These are phyloP conservation scores for Lobophora halterata DNA, from an alignment of 2,888 invertebrate species.

Conservation along the genomic window DNA sequence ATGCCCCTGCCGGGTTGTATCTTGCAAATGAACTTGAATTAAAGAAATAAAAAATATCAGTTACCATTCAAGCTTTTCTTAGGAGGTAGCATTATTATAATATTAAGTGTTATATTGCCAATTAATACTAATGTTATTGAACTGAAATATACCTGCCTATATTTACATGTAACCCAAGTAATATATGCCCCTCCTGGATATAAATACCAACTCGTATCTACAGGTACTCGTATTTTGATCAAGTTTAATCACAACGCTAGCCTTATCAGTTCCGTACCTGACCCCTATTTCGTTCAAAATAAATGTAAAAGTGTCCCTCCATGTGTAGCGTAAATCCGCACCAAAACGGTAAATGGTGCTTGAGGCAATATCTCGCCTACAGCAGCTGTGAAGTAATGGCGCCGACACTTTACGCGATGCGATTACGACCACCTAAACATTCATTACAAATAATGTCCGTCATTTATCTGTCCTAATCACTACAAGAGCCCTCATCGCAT, in stretches of 20 bases:
- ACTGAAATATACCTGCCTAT: too few species aligned
- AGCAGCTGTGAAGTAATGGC: conserved; percentile 78
- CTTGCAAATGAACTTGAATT: too few species aligned
- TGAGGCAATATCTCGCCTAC: conserved; percentile 75
- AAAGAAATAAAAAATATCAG: too few species aligned
- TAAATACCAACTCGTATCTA: too few species aligned
- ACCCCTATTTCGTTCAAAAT: conserved; percentile 37
- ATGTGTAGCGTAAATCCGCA: conserved; percentile 60
- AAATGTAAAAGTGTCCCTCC: conserved; percentile 48
- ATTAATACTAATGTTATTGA: too few species aligned
- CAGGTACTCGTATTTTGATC: too few species aligned
- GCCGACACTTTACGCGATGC: conserved; percentile 78
- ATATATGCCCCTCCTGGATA: too few species aligned
- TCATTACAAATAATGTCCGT: conserved; percentile 80
- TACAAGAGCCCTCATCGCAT: conserved; percentile 55
- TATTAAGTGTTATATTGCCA: too few species aligned
- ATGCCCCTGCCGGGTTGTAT: too few species aligned
- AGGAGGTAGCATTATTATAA: conserved; percentile 3
- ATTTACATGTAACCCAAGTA: too few species aligned
- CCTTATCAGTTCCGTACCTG: conserved; percentile 26
- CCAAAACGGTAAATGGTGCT: conserved; percentile 66
- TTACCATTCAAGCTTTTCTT: too few species aligned
- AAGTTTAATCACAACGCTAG: conserved; percentile 1
- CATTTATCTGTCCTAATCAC: conserved; percentile 79
- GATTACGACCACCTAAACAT: conserved; percentile 81